Evolutionary conservation across 1,140 invertebrate species (phyloP).

Genomic region (Meloidogyne chitwoodi): DNA sequence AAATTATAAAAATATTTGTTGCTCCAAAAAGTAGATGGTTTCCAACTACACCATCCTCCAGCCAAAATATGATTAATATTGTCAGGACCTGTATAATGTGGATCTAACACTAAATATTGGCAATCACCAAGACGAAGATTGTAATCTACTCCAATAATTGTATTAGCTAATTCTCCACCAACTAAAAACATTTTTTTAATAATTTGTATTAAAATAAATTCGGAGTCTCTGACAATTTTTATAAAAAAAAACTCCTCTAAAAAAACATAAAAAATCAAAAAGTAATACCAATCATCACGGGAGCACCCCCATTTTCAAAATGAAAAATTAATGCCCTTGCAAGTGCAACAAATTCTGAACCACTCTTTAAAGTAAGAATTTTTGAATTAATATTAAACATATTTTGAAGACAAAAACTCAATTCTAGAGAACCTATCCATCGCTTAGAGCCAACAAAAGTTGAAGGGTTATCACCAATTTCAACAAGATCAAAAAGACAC

Average conservation of each 20-base stretch:
- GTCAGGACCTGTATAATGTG: conserved; percentile 83
- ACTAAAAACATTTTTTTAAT: conserved; percentile 24
- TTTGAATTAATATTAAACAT: conserved; percentile 70
- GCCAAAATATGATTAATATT: conserved; percentile 64
- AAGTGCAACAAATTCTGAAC: conserved; percentile 75
- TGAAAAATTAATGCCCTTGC: conserved; percentile 78
- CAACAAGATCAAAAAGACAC: conserved; percentile 80
- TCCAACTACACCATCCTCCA: conserved; percentile 60
- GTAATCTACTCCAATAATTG: conserved; percentile 87
- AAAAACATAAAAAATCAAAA: neutral
- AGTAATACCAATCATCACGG: conserved; percentile 86
- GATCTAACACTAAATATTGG: conserved; percentile 89
- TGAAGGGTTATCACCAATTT: conserved; percentile 84
- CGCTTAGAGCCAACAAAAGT: conserved; percentile 82
- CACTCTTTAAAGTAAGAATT: conserved; percentile 78
- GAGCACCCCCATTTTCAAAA: conserved; percentile 86
- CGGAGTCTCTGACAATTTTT: too few species aligned
- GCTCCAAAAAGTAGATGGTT: conserved; percentile 53
- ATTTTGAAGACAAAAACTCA: conserved; percentile 82
- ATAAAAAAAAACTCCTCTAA: neutral
- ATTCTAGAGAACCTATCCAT: conserved; percentile 98
- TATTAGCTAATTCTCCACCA: conserved; percentile 92
- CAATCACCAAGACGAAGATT: conserved; percentile 73
- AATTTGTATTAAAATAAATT: too few species aligned
- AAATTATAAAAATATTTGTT: conserved; percentile 55